phyloP scores from a whole-genome alignment of 2,888 invertebrate species.

The Phyto melanocephala region DNA sequence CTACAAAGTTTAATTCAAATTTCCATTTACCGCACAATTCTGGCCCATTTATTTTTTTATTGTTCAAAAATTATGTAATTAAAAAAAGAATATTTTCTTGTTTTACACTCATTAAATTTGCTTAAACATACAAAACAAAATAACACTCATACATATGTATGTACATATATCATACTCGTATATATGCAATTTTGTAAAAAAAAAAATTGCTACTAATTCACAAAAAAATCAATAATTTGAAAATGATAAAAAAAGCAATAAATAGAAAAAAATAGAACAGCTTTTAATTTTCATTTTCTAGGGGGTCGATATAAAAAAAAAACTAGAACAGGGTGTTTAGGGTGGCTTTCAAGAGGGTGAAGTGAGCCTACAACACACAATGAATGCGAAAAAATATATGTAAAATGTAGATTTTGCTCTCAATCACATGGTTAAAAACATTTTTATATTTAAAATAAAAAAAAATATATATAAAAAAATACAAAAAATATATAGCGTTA shows the following conservation, averaged over 20 bases:
- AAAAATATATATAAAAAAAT: background rate
- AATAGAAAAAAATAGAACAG: conserved; percentile 32
- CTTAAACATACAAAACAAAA: no score
- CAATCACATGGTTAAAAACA: conserved; percentile 25
- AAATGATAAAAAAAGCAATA: conserved; percentile 17
- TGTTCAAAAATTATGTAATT: no score
- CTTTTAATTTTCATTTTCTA: conserved; percentile 25
- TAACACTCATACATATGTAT: no score
- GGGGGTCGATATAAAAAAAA: background rate
- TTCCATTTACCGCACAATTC: no score
- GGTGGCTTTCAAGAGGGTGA: conserved; percentile 6
- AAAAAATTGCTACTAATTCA: background rate
- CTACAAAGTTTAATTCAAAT: no score
- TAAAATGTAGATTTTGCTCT: conserved; percentile 28
- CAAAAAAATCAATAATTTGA: conserved; percentile 48
- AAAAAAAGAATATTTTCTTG: no score
- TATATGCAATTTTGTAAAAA: no score
- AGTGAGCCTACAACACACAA: background rate
- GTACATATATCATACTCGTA: no score
- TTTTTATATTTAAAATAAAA: background rate
- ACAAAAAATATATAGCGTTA: background rate
- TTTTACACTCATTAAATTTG: no score
- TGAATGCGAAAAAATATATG: background rate
- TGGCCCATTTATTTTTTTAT: no score
- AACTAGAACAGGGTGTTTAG: background rate